Evolutionary conservation across 2,888 invertebrate species (phyloP).

Genomic region (Agriopis marginaria): DNA sequence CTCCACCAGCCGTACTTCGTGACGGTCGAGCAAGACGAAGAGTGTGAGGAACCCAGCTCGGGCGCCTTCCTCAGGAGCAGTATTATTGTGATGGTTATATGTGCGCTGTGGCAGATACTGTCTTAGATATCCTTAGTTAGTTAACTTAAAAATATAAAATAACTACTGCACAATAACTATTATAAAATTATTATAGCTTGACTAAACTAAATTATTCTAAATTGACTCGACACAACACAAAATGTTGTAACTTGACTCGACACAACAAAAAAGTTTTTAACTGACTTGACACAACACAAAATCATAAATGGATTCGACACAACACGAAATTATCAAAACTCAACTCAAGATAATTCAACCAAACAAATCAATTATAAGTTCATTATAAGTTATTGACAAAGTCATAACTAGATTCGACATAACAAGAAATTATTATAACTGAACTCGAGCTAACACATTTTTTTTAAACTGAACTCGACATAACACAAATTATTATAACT

Average conservation of each 20-base stretch:
- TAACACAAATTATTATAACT: too few relatives aligned
- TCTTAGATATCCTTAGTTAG: constrained; percentile 14
- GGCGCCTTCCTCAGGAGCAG: constrained; percentile 68
- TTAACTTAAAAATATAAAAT: not conserved
- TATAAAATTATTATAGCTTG: not conserved
- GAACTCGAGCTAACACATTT: not conserved
- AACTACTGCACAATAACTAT: too few relatives aligned
- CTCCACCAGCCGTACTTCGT: constrained; percentile 68
- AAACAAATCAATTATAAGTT: too few relatives aligned
- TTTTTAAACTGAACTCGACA: not conserved
- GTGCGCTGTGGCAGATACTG: constrained; percentile 57
- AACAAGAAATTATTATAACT: not conserved
- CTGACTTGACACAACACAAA: not conserved
- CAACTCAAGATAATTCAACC: too few relatives aligned
- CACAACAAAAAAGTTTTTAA: not conserved
- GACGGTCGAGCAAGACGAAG: constrained; percentile 58
- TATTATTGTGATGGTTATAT: constrained; percentile 66
- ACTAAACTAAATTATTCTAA: not conserved
- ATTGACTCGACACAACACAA: not conserved
- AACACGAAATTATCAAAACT: too few relatives aligned
- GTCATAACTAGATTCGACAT: not conserved
- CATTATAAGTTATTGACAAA: too few relatives aligned
- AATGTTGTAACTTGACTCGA: not conserved
- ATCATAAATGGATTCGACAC: not conserved
- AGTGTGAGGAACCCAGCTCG: constrained; percentile 71